These are phyloP conservation scores for Chelmon rostratus DNA, from an alignment of 2,797 vertebrate genomes.

Conservation along the genomic window DNA sequence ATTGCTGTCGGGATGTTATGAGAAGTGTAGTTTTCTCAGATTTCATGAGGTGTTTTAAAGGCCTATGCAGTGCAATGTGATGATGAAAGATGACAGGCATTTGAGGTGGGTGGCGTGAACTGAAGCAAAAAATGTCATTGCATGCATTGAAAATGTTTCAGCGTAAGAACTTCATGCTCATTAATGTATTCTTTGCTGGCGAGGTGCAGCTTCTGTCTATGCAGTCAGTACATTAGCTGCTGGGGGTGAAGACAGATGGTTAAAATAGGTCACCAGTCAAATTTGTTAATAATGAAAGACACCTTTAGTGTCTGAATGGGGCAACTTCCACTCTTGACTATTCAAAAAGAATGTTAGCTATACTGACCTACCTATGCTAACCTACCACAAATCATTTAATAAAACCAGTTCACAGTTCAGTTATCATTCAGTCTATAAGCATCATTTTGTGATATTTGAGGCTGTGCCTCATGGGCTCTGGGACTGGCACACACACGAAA, in stretches of 20 bases:
- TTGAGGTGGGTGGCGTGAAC: not conserved
- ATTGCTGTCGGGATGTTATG: no score
- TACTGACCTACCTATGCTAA: not conserved
- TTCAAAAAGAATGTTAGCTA: not conserved
- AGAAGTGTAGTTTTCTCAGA: not conserved
- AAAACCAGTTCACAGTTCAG: no score
- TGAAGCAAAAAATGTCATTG: not conserved
- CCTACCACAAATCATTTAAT: not conserved
- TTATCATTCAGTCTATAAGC: no score
- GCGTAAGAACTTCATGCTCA: not conserved
- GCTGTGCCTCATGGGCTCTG: not conserved
- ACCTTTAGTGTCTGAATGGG: not conserved
- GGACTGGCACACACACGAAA: not conserved
- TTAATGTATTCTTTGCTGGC: not conserved
- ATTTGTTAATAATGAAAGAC: not conserved
- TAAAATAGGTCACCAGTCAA: not conserved
- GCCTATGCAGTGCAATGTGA: not conserved
- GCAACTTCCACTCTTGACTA: no score
- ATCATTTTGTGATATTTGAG: not conserved
- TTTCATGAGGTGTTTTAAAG: not conserved
- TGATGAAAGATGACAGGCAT: not conserved
- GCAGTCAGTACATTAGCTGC: not conserved
- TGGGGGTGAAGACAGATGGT: not conserved
- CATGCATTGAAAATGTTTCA: constrained; percentile 1
- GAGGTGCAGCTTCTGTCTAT: not conserved